Percentiles rank a stretch among this genome's conserved stretches.
phyloP scores from a whole-genome alignment of 2,113 vertebrate species.

The Colinus virginianus region DNA sequence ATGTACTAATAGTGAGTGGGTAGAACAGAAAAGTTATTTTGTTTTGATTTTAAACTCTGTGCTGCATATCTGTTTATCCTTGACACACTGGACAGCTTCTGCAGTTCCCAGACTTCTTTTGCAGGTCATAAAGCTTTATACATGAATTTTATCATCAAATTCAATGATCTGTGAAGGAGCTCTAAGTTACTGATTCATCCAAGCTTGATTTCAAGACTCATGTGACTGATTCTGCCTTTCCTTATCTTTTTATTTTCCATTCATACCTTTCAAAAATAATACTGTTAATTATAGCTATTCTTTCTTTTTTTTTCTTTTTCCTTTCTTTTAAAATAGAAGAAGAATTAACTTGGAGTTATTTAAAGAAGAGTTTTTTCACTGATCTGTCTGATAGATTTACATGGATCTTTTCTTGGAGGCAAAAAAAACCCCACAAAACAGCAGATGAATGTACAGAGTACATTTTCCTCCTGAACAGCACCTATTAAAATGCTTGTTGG shows the following conservation, averaged over 20 bases:
- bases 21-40: neutral
- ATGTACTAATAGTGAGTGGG: neutral
- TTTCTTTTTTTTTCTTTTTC: neutral
- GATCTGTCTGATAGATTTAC: neutral
- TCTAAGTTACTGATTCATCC: neutral
- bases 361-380: neutral
- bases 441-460: neutral
- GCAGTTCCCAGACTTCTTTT: neutral
- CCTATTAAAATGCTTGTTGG: neutral
- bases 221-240: neutral
- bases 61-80: neutral
- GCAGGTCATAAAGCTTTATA: slow-evolving; percentile 33
- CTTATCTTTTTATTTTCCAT: neutral
- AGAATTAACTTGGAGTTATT: neutral
- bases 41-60: neutral
- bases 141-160: neutral
- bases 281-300: neutral
- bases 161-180: slow-evolving; percentile 45
- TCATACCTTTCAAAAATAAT: neutral
- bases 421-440: neutral
- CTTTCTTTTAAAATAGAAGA: neutral
- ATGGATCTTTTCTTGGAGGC: neutral
- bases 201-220: neutral
- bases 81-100: neutral
- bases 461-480: neutral